Conservation (phyloP, 2,888 invertebrate species). For the Leistus spinibarbis region DNA sequence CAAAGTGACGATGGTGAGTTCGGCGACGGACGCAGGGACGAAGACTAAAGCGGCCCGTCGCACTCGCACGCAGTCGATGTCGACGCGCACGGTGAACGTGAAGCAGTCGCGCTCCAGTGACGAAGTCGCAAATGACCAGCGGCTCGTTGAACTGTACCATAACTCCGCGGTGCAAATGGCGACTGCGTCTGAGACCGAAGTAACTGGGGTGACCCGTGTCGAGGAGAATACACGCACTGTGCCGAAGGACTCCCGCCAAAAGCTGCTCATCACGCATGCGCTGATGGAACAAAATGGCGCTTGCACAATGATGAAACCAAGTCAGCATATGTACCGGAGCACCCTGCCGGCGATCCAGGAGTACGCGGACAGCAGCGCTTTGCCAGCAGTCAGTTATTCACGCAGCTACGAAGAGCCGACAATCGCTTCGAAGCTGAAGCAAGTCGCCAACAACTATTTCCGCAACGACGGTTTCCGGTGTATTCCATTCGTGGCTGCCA, state of each 20-base stretch:
- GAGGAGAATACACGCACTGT: not conserved
- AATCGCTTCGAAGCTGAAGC: constrained; percentile 70
- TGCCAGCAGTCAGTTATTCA: constrained; percentile 41
- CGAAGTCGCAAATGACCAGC: constrained; percentile 40
- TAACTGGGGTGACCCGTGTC: constrained; percentile 2
- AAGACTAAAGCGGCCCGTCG: not conserved
- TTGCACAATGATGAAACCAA: too few relatives aligned
- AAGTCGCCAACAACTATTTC: constrained; percentile 62
- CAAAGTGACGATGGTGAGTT: not conserved
- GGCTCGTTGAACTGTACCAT: constrained; percentile 56
- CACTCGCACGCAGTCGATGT: not conserved
- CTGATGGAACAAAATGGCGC: too few relatives aligned
- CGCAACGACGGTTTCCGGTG: constrained; percentile 57
- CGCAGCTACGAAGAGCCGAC: constrained; percentile 67
- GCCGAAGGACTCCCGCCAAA: not conserved
- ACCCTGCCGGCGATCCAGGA: constrained; percentile 44
- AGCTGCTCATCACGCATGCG: not conserved
- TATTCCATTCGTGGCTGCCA: constrained; percentile 68
- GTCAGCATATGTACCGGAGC: too few relatives aligned
- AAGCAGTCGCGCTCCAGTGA: constrained; percentile 3
- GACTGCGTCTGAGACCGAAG: constrained; percentile 53
- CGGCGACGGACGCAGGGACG: not conserved
- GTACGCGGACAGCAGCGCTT: constrained; percentile 5
- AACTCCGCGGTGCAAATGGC: constrained; percentile 51
- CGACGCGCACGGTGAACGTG: constrained; percentile 3